Evolutionary conservation across 2,797 vertebrate species (phyloP).

Genomic region (Anomalospiza imberbis): DNA sequence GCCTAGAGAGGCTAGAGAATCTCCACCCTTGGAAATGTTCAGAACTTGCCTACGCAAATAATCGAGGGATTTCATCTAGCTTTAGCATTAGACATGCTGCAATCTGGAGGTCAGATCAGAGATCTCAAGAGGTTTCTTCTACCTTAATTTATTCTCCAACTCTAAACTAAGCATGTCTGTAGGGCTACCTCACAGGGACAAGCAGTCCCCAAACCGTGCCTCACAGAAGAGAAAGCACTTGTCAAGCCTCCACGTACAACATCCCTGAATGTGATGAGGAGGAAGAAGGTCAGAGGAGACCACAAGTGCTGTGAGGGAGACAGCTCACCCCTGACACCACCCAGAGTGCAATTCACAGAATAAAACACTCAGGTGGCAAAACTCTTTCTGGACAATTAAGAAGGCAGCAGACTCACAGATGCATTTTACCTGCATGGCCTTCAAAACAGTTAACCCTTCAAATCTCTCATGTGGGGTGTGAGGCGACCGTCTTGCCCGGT

Average conservation of each 20-base stretch:
- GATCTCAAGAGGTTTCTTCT: background rate
- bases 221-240: background rate
- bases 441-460: constrained; percentile 88
- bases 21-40: background rate
- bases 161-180: background rate
- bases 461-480: constrained; percentile 93
- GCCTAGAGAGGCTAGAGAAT: background rate
- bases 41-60: background rate
- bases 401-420: background rate
- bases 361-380: background rate
- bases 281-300: background rate
- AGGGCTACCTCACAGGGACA: background rate
- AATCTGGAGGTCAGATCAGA: background rate
- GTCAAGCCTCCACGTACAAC: background rate
- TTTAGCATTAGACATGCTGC: background rate
- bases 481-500: constrained; percentile 86
- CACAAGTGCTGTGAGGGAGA: background rate
- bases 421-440: constrained; percentile 82
- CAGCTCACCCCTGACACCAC: background rate
- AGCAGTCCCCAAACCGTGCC: background rate
- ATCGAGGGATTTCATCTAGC: background rate
- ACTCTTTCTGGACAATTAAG: background rate
- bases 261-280: background rate
- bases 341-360: background rate
- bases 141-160: background rate